Evolutionary conservation across 1,140 invertebrate genomes (phyloP), one percentile per base, ranked within the genome.

Genomic region (Brevipalpus yothersi): DNA sequence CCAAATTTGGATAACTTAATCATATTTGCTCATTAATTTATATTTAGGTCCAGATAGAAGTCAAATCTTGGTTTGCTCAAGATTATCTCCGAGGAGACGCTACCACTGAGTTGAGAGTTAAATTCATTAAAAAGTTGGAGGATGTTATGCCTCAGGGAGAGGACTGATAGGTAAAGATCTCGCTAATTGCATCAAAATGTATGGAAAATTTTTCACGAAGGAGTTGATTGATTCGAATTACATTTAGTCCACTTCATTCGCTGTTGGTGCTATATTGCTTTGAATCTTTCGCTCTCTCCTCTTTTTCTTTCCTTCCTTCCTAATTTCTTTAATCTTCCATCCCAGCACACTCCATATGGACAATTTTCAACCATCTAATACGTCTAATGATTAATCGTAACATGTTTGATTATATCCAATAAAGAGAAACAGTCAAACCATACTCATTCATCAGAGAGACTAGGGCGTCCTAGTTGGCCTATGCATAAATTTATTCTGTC

Each of bases 101-200:
- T 68, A 78, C 82, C 12, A 98, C 91, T 59, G 94, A 98, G 76
- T 75, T 99, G 47, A 75, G 90, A 69, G 81, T 99, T 1, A 94
- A 95, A 71, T 96, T 96, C 71, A 82, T 94, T 56, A 83, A 89
- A 70, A 79, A 87, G 73, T 75, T 98, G 67, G 91, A 97, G 75
- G 94, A 99, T 75, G 88, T 91, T 23, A 84, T 97, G 67, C 92
- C 93, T 58, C 89, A 88, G 62, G 93, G 93, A 58, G 93, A 99
- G 77, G 93, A 98, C 75, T 95, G 82, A 75, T 68, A 31, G 31
- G 31, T 3, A 5, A 31, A 31, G 31, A 31, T 31, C 5, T 31
- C 31, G 31, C 31, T 54, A 55, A 19, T 15, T 17, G 8, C 31
- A 21, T 55, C 13, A 55, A 15, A 55, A 15, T 39, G 4, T 21